Evolutionary conservation across 2,113 vertebrate genomes (phyloP).

Genomic region (Conger conger): DNA sequence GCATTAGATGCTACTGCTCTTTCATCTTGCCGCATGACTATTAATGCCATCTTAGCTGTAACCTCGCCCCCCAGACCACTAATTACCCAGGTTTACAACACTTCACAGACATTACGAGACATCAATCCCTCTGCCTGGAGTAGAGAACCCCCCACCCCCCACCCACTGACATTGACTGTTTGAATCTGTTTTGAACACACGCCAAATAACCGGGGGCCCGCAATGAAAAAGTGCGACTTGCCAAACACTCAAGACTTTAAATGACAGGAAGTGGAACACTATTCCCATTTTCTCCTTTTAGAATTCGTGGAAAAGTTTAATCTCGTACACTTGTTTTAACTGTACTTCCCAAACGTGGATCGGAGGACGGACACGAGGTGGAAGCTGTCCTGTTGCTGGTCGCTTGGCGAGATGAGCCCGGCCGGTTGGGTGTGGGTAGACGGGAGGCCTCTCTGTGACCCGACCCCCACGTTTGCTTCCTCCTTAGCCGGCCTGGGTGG

Average conservation of each 20-base stretch:
- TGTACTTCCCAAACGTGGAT: not conserved
- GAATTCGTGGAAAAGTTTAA: not conserved
- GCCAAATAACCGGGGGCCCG: not conserved
- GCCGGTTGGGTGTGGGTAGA: conserved; percentile 49
- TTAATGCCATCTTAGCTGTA: conserved; percentile 26
- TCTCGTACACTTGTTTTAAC: not conserved
- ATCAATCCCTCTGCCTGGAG: conserved; percentile 11
- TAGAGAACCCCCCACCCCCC: not conserved
- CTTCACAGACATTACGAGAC: conserved; percentile 9
- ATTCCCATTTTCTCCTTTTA: not conserved
- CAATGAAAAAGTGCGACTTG: not conserved
- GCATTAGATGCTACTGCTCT: conserved; percentile 19
- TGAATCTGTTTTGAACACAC: not conserved
- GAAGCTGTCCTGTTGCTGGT: not conserved
- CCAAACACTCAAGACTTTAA: not conserved
- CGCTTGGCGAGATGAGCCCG: conserved; percentile 46
- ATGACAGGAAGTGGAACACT: not conserved
- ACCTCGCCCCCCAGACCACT: not conserved
- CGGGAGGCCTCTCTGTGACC: conserved; percentile 50
- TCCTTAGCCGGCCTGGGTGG: conserved; percentile 61
- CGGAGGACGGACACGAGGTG: not conserved
- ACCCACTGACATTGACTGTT: not conserved
- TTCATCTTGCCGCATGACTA: conserved; percentile 31
- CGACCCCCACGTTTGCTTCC: conserved; percentile 59
- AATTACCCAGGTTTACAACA: conserved; percentile 37